A percentile compares a stretch with the other conserved stretches of the same genome.
These are phyloP conservation scores for Ecdyonurus torrentis DNA, from an alignment of 2,888 invertebrate genomes.

Conservation along the genomic window DNA sequence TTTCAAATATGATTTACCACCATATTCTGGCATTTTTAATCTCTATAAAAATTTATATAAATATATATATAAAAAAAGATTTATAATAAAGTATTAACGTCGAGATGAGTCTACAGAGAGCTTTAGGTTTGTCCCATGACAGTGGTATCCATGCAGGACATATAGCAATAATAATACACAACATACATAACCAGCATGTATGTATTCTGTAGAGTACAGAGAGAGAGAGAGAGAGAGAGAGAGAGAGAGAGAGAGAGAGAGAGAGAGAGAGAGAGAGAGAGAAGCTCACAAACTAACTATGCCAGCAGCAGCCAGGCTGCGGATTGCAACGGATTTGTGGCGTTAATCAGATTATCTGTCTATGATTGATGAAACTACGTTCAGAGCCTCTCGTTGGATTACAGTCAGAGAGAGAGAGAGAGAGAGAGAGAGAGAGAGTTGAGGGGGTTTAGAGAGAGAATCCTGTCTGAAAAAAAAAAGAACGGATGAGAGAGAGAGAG, in stretches of 20 bases:
- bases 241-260: too few species aligned
- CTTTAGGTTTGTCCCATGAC: neutral
- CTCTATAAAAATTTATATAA: neutral
- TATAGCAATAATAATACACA: neutral
- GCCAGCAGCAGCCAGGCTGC: neutral
- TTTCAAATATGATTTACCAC: neutral
- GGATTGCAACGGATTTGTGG: constrained; percentile 10
- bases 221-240: too few species aligned
- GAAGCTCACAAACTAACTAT: too few species aligned
- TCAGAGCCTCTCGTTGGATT: neutral
- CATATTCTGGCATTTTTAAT: neutral
- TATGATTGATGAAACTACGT: constrained; percentile 38
- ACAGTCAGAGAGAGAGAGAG: neutral
- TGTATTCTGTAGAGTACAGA: too few species aligned
- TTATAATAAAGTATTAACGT: neutral
- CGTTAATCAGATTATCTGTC: constrained; percentile 40
- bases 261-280: too few species aligned
- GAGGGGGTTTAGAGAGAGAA: neutral
- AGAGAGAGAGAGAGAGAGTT: neutral
- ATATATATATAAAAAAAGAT: neutral
- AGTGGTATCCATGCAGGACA: neutral
- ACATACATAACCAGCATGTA: too few species aligned
- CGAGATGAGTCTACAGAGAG: neutral
- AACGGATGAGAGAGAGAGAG: neutral
- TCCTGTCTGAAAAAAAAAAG: neutral